phyloP scores from a whole-genome alignment of 30 jellyfish, hydroid and myxozoan species.

The Aurelia aurita complex sp. Pacific region DNA sequence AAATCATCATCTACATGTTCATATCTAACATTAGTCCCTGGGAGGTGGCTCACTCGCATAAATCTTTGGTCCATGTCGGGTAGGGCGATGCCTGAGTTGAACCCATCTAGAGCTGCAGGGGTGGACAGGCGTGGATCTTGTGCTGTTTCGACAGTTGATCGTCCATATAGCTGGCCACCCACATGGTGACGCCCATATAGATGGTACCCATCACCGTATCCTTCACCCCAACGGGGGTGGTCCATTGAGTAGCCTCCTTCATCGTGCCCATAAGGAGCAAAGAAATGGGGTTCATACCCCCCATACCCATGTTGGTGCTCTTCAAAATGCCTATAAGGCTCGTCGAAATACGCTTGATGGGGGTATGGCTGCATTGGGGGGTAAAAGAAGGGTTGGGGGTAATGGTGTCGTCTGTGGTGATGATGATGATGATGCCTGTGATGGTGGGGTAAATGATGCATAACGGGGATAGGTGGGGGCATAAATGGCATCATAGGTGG shows the following conservation, averaged over 20 bases:
- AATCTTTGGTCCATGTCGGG: conserved; percentile 85
- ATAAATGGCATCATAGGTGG: conserved; percentile 66
- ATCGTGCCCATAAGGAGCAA: conserved; percentile 54
- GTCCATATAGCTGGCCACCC: conserved; percentile 67
- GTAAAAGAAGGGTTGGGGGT: conserved; percentile 22
- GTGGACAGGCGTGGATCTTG: conserved; percentile 77
- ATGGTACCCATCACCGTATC: conserved; percentile 66
- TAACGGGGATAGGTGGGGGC: conserved; percentile 86
- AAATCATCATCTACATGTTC: conserved; percentile 48
- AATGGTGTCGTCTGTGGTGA: conserved; percentile 90
- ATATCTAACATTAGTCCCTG: conserved; percentile 47
- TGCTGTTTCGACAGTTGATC: conserved; percentile 88
- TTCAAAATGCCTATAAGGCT: conserved; percentile 11
- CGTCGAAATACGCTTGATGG: conserved; percentile 35
- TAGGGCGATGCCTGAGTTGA: conserved; percentile 88
- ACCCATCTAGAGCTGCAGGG: conserved; percentile 77
- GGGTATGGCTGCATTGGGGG: conserved; percentile 28
- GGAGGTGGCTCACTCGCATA: conserved; percentile 55
- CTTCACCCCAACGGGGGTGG: conserved; percentile 66
- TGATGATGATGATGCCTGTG: conserved; percentile 77
- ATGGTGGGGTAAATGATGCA: conserved; percentile 75
- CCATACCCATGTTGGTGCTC: neutral
- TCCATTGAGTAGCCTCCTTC: conserved; percentile 57
- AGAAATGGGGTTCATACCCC: conserved; percentile 55
- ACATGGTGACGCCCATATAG: conserved; percentile 33